Conservation (phyloP, 1,140 invertebrate genomes). For the Panagrolaimus sp. region DNA sequence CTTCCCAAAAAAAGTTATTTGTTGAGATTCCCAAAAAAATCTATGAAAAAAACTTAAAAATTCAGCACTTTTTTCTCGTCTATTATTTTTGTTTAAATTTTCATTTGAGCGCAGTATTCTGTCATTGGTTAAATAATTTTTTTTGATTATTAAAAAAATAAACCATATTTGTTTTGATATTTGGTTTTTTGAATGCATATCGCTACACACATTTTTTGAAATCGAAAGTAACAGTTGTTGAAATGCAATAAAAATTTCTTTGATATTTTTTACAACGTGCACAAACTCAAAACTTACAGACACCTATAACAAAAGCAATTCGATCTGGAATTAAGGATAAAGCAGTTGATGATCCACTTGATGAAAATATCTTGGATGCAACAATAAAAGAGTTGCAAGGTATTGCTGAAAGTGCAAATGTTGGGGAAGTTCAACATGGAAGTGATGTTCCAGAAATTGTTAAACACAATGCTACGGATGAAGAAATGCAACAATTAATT, state of each 20-base stretch:
- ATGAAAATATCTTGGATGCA: conserved; percentile 10
- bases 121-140: neutral
- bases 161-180: neutral
- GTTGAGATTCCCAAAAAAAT: too few relatives aligned
- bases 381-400: conserved; percentile 12
- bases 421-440: too few relatives aligned
- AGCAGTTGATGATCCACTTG: neutral
- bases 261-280: neutral
- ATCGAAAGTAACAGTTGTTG: neutral
- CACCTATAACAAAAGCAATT: conserved; percentile 12
- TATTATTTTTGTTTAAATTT: too few relatives aligned
- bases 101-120: too few relatives aligned
- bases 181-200: neutral
- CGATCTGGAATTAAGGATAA: conserved; percentile 1
- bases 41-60: too few relatives aligned
- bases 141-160: neutral
- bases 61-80: too few relatives aligned
- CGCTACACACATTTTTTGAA: too few relatives aligned
- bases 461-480: neutral
- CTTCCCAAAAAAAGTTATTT: too few relatives aligned
- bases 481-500: neutral
- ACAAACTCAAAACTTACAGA: neutral
- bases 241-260: neutral
- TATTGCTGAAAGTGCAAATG: neutral
- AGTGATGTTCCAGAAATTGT: neutral